Evolutionary conservation across 2,113 vertebrate genomes (phyloP), one percentile per base, ranked within the genome.

Genomic region (Erythrocercus mccallii): DNA sequence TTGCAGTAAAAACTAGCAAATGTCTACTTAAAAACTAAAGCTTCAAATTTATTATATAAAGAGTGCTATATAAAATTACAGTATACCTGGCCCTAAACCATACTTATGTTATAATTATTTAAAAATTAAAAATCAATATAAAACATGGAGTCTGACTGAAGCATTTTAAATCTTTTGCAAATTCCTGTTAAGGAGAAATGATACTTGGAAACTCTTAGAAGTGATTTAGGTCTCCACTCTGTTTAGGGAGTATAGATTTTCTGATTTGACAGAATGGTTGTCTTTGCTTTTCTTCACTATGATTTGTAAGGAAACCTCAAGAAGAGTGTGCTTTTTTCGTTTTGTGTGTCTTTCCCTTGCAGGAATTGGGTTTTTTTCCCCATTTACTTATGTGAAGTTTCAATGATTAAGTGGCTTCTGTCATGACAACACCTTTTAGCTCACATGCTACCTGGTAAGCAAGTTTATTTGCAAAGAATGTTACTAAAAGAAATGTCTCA

Each of bases 321-420:
- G 20, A 57, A 27, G 15, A 33, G 6, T 40, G 2, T 58, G 2
- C 47, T 60, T 45, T 66, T 86, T 80, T 64, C 2, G 25, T 70
- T 77, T 74, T 90, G 9, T 83, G n/a, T 90, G 60, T 86, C 22
- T 86, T 60, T 76, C n/a, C 8, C 23, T 54, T 51, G 33, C 62
- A 42, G 31, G 19, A 56, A 47, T 87, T 82, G 51, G 0, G 40
- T 42, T 7, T 21, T 37, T 88, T 68, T 90, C 72, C 48, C 76
- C 14, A 70, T 64, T 90, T 86, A 31, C 25, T 83, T 30, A 9
- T 54, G 33, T 68, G 53, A 28, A 24, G 89, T 83, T 94, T 97
- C 57, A 94, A 38, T 87, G 95, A 93, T 94, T 86, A 91, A 88
- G 47, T 28, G 38, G 19, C 30, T 94, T 84, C 48, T 70, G 22